These are phyloP conservation scores for Teleogryllus oceanicus DNA, from an alignment of 2,888 invertebrate species.

Conservation along the genomic window DNA sequence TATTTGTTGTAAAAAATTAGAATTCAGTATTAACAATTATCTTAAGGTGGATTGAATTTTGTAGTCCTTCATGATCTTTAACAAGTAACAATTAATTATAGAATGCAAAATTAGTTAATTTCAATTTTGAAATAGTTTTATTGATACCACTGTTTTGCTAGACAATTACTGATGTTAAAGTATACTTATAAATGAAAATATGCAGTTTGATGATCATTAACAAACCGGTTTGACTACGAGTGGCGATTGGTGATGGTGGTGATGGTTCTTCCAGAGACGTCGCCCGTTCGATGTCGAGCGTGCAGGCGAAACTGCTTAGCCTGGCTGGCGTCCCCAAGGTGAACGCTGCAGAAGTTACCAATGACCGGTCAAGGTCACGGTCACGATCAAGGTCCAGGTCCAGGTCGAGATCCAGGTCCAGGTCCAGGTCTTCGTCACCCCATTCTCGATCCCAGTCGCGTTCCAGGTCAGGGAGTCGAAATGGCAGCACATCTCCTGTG, in stretches of 20 bases:
- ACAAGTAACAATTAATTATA: no score
- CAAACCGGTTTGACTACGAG: background rate
- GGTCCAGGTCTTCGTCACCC: conserved; percentile 37
- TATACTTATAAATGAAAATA: no score
- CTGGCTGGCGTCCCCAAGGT: conserved; percentile 54
- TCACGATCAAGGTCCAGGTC: conserved; percentile 40
- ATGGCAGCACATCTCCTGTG: conserved; percentile 2
- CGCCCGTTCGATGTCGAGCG: conserved; percentile 29
- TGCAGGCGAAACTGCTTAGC: conserved; percentile 60
- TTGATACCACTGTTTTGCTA: no score
- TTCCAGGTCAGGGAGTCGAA: conserved; percentile 41
- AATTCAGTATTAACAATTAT: no score
- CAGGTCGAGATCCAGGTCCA: conserved; percentile 40
- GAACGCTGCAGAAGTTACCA: conserved; percentile 36
- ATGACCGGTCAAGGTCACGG: conserved; percentile 39
- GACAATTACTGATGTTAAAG: no score
- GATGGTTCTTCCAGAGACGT: conserved; percentile 18
- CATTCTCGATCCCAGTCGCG: conserved; percentile 38
- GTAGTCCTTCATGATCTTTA: no score
- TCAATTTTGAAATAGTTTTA: no score
- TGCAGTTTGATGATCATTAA: no score
- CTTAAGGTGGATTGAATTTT: no score
- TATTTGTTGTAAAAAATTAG: no score
- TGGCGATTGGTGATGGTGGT: conserved; percentile 18
- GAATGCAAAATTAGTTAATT: no score